These are phyloP conservation scores for Stratiomys singularior DNA, from an alignment of 2,888 invertebrate genomes.

Conservation along the genomic window DNA sequence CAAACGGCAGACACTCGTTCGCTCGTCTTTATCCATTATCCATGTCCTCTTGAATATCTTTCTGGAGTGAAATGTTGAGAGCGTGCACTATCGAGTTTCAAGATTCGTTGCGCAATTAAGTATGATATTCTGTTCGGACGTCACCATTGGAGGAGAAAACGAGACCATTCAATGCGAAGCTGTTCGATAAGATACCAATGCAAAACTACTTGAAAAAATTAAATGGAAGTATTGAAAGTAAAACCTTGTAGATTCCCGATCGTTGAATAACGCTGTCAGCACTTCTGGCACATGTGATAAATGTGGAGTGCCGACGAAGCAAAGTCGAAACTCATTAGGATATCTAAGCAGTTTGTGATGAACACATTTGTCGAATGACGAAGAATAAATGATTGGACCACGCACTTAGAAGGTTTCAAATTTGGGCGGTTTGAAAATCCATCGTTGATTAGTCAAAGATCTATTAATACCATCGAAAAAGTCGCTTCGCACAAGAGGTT, in stretches of 20 bases:
- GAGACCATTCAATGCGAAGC: neutral
- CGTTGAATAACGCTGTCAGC: constrained; percentile 39
- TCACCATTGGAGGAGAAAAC: neutral
- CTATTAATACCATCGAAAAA: neutral
- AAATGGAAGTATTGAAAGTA: neutral
- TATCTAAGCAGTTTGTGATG: neutral
- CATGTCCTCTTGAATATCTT: neutral
- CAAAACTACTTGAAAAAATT: neutral
- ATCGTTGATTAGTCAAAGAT: neutral
- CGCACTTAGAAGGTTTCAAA: neutral
- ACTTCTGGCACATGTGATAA: constrained; percentile 38
- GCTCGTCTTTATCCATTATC: neutral
- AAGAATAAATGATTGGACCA: neutral
- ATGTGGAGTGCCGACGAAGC: constrained; percentile 30
- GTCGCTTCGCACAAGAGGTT: too few relatives aligned
- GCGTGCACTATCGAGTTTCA: constrained; percentile 1
- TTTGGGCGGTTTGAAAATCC: neutral
- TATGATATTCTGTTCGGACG: neutral
- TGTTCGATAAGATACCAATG: neutral
- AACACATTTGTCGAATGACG: neutral
- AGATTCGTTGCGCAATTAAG: neutral
- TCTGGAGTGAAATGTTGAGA: neutral
- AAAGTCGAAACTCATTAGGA: constrained; percentile 27
- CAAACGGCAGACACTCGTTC: neutral
- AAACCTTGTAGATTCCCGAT: neutral